These are phyloP conservation scores for Ditylenchus dipsaci DNA, from an alignment of 1,140 invertebrate genomes.

Conservation along the genomic window DNA sequence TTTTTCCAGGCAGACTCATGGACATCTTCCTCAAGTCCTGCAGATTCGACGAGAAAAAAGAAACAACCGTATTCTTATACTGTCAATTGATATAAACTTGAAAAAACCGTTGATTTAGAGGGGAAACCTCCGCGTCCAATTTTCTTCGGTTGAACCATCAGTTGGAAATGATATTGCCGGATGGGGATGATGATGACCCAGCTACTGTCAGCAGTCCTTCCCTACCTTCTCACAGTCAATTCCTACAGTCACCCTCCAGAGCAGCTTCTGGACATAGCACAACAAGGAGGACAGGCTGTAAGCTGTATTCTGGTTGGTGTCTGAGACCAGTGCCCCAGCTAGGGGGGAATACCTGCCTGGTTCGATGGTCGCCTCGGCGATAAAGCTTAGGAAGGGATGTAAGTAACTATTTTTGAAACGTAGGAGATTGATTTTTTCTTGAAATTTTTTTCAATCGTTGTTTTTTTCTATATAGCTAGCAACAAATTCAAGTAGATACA, in stretches of 20 bases:
- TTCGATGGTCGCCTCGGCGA: slow-evolving; percentile 4
- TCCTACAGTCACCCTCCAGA: neutral
- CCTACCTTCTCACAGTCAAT: neutral
- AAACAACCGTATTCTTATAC: neutral
- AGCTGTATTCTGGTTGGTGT: slow-evolving; percentile 40
- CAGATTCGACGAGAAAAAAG: neutral
- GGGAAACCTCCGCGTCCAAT: neutral
- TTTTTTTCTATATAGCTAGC: too few species aligned
- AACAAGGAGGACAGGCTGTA: too few species aligned
- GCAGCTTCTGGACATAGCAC: neutral
- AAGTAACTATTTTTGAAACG: slow-evolving; percentile 21
- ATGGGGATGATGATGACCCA: slow-evolving; percentile 26
- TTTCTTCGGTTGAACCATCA: slow-evolving; percentile 38
- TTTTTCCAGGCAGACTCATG: neutral
- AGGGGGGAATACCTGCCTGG: slow-evolving; percentile 32
- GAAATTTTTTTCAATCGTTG: too few species aligned
- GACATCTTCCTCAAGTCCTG: neutral
- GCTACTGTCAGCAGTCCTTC: slow-evolving; percentile 2
- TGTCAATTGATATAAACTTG: neutral
- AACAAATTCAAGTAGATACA: too few species aligned
- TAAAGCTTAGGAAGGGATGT: slow-evolving; percentile 48
- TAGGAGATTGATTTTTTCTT: too few species aligned
- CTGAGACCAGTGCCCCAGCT: slow-evolving; percentile 29
- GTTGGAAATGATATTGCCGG: slow-evolving; percentile 53
- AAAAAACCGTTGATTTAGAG: neutral